Conservation (phyloP, 2,888 invertebrate genomes). For the Polyommatus icarus region DNA sequence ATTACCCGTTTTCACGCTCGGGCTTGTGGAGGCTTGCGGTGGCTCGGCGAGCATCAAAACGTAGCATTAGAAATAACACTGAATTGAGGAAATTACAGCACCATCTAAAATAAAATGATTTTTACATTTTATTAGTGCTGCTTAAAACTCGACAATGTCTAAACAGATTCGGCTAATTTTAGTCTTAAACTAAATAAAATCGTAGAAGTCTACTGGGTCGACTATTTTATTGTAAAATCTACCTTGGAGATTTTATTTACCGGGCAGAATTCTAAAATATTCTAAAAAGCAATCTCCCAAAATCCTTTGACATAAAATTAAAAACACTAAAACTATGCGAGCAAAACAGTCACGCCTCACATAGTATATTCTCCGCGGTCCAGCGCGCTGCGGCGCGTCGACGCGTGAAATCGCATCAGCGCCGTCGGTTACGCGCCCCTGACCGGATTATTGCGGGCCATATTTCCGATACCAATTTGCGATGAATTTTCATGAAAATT, state of each 20-base stretch:
- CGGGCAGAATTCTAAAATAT: background rate
- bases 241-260: too few species aligned
- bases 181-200: background rate
- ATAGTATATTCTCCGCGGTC: constrained; percentile 8
- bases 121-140: too few species aligned
- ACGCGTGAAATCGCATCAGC: constrained; percentile 60
- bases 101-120: background rate
- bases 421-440: constrained; percentile 64
- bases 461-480: constrained; percentile 37
- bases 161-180: too few species aligned
- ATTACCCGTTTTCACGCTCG: too few species aligned
- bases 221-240: too few species aligned
- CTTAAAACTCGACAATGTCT: too few species aligned
- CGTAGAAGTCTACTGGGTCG: too few species aligned
- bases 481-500: constrained; percentile 12
- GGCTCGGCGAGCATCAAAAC: too few species aligned
- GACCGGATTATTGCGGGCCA: constrained; percentile 48
- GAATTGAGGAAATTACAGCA: background rate
- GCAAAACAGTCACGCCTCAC: background rate
- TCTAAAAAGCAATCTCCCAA: background rate
- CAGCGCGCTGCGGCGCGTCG: constrained; percentile 38
- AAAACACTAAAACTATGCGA: background rate
- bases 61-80: background rate
- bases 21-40: too few species aligned
- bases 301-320: background rate